Percentiles rank a stretch among this genome's conserved stretches.
Evolutionary conservation across 2,888 invertebrate species (phyloP).

Genomic region (Chrysomela aeneicollis): DNA sequence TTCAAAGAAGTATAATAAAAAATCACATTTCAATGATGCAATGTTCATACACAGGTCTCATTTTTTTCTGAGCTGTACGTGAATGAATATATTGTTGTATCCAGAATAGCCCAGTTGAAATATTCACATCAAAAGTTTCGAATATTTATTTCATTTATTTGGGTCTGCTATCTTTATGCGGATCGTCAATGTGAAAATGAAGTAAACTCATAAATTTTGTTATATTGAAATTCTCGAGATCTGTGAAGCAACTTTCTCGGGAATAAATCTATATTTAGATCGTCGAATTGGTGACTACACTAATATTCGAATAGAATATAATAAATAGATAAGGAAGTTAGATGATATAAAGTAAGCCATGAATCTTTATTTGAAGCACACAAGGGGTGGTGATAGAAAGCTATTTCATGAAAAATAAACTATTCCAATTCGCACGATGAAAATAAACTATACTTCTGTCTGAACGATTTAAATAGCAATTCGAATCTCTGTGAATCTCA

Average conservation of each 20-base stretch:
- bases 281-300: slow-evolving; percentile 30
- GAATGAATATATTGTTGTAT: too few species aligned
- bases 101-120: too few species aligned
- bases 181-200: background rate
- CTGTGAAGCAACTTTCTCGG: slow-evolving; percentile 17
- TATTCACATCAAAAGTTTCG: too few species aligned
- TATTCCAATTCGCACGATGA: background rate
- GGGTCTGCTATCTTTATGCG: background rate
- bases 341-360: background rate
- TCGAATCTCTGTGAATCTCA: too few species aligned
- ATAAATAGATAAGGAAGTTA: background rate
- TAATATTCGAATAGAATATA: background rate
- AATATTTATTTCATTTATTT: too few species aligned
- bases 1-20: too few species aligned
- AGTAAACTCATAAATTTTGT: background rate
- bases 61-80: too few species aligned
- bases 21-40: too few species aligned
- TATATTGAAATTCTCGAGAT: background rate
- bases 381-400: too few species aligned
- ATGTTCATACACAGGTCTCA: too few species aligned
- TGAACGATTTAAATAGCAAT: too few species aligned
- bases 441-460: too few species aligned
- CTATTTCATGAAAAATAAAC: background rate
- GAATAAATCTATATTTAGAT: slow-evolving; percentile 28
- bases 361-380: background rate